Evolutionary conservation across 1,140 invertebrate genomes (phyloP).

Genomic region (Trichonephila inaurata): DNA sequence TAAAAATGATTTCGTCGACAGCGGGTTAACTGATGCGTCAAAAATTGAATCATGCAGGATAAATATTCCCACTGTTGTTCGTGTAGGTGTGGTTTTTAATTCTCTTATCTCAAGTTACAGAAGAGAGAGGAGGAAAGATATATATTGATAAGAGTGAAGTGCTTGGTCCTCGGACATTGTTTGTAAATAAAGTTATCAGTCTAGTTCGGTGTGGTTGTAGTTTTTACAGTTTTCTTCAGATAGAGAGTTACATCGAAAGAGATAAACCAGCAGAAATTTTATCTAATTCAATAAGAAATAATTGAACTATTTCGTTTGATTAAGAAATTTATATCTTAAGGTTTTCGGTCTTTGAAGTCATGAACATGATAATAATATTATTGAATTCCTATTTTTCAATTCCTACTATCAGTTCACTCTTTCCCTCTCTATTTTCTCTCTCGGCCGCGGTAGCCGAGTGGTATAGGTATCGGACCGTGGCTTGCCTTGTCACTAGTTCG

Average conservation of each 20-base stretch:
- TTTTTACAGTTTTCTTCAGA: not conserved
- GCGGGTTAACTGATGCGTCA: no score
- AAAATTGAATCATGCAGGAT: not conserved
- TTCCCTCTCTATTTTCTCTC: no score
- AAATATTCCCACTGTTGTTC: not conserved
- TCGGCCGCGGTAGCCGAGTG: no score
- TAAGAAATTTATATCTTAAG: not conserved
- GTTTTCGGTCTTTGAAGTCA: no score
- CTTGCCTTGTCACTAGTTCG: no score
- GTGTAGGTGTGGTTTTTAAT: not conserved
- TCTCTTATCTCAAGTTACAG: not conserved
- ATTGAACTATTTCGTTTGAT: not conserved
- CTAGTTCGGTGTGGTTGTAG: not conserved
- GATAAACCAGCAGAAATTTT: not conserved
- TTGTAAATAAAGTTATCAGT: not conserved
- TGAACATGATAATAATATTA: no score
- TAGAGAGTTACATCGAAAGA: not conserved
- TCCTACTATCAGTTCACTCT: no score
- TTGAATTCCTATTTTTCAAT: no score
- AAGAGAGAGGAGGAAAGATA: not conserved
- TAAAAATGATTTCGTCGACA: no score
- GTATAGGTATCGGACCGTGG: no score
- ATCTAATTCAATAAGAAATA: not conserved
- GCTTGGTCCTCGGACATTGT: not conserved
- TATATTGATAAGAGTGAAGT: not conserved